These are phyloP conservation scores for Thereva unica DNA, from an alignment of 2,888 invertebrate genomes.

Conservation along the genomic window DNA sequence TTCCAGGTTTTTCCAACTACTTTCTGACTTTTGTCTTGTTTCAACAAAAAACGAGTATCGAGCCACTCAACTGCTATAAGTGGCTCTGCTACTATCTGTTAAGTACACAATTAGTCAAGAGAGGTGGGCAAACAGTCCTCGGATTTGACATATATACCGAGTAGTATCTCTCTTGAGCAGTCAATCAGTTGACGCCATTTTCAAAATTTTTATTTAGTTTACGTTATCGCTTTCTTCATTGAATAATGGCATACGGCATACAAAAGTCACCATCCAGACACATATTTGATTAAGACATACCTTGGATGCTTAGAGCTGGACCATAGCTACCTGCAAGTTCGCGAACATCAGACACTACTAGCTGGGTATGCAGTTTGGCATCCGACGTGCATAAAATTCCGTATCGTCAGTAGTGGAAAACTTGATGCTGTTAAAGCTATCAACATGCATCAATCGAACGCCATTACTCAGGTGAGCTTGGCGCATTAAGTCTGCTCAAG, in stretches of 20 bases:
- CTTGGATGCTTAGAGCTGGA: slow-evolving; percentile 9
- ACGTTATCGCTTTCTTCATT: slow-evolving; percentile 29
- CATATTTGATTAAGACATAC: slow-evolving; percentile 28
- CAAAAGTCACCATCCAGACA: neutral
- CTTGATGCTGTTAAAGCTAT: slow-evolving; percentile 35
- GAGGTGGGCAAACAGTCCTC: slow-evolving; percentile 28
- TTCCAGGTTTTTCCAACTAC: slow-evolving; percentile 13
- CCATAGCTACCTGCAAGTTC: neutral
- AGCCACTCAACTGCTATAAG: slow-evolving; percentile 25
- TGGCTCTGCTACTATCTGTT: slow-evolving; percentile 17
- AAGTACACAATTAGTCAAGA: slow-evolving; percentile 34
- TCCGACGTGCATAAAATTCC: slow-evolving; percentile 17
- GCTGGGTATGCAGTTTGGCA: neutral
- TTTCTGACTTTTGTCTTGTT: slow-evolving; percentile 15
- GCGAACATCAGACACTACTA: slow-evolving; percentile 1
- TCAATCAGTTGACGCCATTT: slow-evolving; percentile 27
- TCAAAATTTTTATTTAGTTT: slow-evolving; percentile 17
- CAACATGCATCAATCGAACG: slow-evolving; percentile 37
- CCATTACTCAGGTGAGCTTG: slow-evolving; percentile 35
- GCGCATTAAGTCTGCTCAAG: slow-evolving; percentile 34
- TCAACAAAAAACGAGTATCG: slow-evolving; percentile 25
- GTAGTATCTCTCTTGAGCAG: slow-evolving; percentile 5
- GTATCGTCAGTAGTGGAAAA: slow-evolving; percentile 35
- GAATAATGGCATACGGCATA: neutral
- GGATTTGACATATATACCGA: slow-evolving; percentile 15